Evolutionary conservation across 2,888 invertebrate species (phyloP).

Genomic region (Acheta domesticus): DNA sequence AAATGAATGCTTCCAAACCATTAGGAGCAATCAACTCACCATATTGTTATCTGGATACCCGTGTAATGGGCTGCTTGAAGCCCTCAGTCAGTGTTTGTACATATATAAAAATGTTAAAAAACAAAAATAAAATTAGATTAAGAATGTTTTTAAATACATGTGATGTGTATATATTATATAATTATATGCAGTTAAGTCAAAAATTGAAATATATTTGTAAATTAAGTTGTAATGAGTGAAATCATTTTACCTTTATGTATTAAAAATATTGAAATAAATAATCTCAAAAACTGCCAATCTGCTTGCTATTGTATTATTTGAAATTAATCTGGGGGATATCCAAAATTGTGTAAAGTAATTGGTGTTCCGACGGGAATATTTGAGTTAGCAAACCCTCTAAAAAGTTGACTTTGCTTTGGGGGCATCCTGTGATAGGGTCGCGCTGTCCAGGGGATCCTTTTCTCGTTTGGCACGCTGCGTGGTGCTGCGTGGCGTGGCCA

Average conservation of each 20-base stretch:
- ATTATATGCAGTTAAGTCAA: constrained; percentile 37
- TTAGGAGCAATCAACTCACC: constrained; percentile 26
- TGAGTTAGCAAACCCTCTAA: too few species aligned
- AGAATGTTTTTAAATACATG: constrained; percentile 35
- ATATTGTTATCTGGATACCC: constrained; percentile 26
- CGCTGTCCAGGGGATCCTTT: too few species aligned
- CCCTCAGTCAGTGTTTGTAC: constrained; percentile 33
- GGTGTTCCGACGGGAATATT: too few species aligned
- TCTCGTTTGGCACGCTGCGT: too few species aligned
- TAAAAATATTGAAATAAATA: constrained; percentile 35
- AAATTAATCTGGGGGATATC: too few species aligned
- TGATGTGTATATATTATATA: constrained; percentile 35
- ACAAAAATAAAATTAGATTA: constrained; percentile 31
- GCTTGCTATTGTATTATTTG: neutral
- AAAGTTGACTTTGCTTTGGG: too few species aligned
- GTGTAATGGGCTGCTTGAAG: constrained; percentile 11
- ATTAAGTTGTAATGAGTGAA: constrained; percentile 38
- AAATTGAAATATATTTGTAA: constrained; percentile 38
- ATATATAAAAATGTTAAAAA: constrained; percentile 30
- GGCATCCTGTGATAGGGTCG: too few species aligned
- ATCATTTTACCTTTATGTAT: constrained; percentile 38
- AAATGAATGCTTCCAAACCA: constrained; percentile 4
- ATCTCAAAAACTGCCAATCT: constrained; percentile 21
- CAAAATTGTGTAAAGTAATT: too few species aligned
- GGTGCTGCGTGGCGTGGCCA: too few species aligned